Base-by-base conservation (phyloP, 1,140 invertebrate species). In the Tetraneura akinire region DNA sequence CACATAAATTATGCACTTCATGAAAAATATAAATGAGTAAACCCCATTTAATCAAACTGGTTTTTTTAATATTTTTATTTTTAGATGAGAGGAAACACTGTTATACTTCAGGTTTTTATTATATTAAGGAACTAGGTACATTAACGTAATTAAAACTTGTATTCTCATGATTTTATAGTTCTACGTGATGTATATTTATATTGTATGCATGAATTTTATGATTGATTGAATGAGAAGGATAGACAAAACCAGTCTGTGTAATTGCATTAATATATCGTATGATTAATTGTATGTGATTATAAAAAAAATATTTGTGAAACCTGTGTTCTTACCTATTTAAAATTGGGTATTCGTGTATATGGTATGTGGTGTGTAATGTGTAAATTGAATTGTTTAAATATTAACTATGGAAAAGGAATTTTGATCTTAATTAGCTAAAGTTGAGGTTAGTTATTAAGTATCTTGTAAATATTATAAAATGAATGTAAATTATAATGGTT, bases 231-330 rank as follows among this genome's bases (percentile, higher is more conserved):
- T 32, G 16, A 73, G 16, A 55, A 73, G n/a, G 51, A 73, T 32
- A 73, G 14, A 45, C 13, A 18, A 51, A 73, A 73, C 70, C 49
- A 26, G 70, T 73, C 49, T 16, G 3, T 73, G 26, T 73, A 73
- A 73, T 73, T 73, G 26, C 70, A 73, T 13, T 13, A 37, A 26
- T 53, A 32, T 73, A 21, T 73, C 26, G 51, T 47, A 16, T 32
- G 23, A 53, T 73, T 53, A 73, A 73, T 73, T 73, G 32, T 26
- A 53, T 55, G 26, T 32, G 26, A 51, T 73, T 73, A 32, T 70
- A 73, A 73, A 53, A 23, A n/a, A 37, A 32, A 37, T 32, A 32
- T 55, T 6, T 6, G 16, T 37, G 70, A n/a, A n/a, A n/a, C n/a
- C n/a, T 73, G 26, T 73, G 49, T 23, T 3, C 8, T 3, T 37